Evolutionary conservation across 1,140 invertebrate genomes (phyloP), one percentile per base, ranked within the genome.

Genomic region (Aphelinus certus): DNA sequence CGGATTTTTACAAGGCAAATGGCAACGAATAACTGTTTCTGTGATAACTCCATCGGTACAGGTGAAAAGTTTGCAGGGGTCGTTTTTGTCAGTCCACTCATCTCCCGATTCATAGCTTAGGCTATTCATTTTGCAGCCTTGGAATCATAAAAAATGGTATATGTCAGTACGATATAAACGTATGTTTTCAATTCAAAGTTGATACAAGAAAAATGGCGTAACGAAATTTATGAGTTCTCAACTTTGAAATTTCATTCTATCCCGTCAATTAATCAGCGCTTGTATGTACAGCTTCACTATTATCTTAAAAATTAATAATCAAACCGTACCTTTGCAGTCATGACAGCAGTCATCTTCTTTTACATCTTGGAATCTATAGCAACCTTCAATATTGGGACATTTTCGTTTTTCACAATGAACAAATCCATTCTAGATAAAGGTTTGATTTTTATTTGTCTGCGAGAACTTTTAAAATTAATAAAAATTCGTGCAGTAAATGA

Each of bases 1-100:
- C 1, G 95, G 91, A 79, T 92, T 89, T 2, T 89, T 85, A 83
- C 95, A 97, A 1, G 94, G 93, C 10, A 92, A 92, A 81, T 95
- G 93, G 83, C 96, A 97, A 71, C 93, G 91, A 46, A 93, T 89
- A 63, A 89, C 87, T 1, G 94, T 93, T 79, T 94, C 91, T 0
- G 95, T 97, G 71, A 96, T 89, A 46, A 97, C 93, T 7, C 95
- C 95, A 26, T 94, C 95, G 82, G 93, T 91, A 85, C 95, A 97
- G 43, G 91, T 89, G 75, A 93, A 87, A 68, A 92, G 87, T 72
- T 87, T 88, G 80, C 95, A 96, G 0, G 94, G 92, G 78, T 95
- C 91, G 42, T 89, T 88, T 1, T 88, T 86, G 71, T 93, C 91
- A 4, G 85, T 89, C 94, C 95, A 96, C 82, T 94, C 93, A 0